phyloP scores from a whole-genome alignment of 2,888 invertebrate species.

The Parnassius mnemosyne region DNA sequence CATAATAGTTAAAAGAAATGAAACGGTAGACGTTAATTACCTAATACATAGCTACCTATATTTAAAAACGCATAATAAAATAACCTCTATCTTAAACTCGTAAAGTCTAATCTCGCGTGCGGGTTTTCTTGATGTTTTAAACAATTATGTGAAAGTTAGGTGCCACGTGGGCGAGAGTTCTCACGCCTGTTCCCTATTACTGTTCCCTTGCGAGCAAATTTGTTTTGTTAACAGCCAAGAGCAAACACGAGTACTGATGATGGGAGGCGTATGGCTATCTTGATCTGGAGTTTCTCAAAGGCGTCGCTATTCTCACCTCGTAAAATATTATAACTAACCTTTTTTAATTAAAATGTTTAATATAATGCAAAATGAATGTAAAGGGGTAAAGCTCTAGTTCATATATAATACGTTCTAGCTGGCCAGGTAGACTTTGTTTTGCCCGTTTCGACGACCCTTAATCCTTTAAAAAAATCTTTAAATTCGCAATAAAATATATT shows the following conservation, averaged over 20 bases:
- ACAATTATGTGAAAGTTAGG: conserved; percentile 10
- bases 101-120: neutral
- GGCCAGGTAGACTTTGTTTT: no score
- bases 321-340: conserved; percentile 11
- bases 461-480: no score
- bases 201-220: conserved; percentile 16
- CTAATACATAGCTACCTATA: no score
- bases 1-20: no score
- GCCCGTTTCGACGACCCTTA: no score
- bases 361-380: no score
- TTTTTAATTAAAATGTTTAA: neutral
- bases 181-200: conserved; percentile 13
- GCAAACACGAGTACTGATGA: conserved; percentile 23
- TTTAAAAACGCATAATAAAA: neutral
- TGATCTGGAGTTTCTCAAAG: conserved; percentile 22
- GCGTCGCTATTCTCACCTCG: conserved; percentile 14
- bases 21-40: no score
- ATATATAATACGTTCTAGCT: no score
- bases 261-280: conserved; percentile 10
- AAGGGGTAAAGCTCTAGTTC: no score
- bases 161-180: conserved; percentile 26
- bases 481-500: no score
- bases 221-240: conserved; percentile 23
- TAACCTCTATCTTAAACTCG: neutral
- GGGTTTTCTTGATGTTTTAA: conserved; percentile 2